Evolutionary conservation across 2,888 invertebrate species (phyloP).

Genomic region (Ctenicera cuprea): DNA sequence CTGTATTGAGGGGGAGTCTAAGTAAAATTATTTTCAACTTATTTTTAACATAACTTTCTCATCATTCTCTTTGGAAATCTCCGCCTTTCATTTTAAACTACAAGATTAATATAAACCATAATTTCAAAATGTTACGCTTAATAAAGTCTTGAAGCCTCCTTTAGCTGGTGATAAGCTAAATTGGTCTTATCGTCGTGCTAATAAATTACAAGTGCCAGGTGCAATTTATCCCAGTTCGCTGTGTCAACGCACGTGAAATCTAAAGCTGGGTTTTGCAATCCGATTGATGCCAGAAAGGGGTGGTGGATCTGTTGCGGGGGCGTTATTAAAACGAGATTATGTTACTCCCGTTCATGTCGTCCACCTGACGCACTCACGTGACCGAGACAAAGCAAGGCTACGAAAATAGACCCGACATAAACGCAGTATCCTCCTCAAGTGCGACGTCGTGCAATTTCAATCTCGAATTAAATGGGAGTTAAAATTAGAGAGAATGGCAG

Average conservation of each 20-base stretch:
- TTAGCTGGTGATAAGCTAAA: no score
- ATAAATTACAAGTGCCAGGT: neutral
- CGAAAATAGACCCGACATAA: conserved; percentile 17
- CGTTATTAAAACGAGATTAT: conserved; percentile 3
- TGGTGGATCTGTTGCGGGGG: neutral
- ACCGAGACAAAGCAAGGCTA: conserved; percentile 33
- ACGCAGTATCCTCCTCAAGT: conserved; percentile 26
- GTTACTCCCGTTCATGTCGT: conserved; percentile 33
- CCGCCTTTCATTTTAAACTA: no score
- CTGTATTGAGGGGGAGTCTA: no score
- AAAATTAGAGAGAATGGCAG: conserved; percentile 1
- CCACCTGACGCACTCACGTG: conserved; percentile 34
- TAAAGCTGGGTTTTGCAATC: neutral
- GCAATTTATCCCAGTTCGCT: neutral
- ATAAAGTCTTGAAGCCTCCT: no score
- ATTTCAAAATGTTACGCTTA: no score
- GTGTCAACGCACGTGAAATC: conserved; percentile 14
- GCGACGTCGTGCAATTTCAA: conserved; percentile 24
- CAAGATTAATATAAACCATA: no score
- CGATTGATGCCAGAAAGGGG: neutral
- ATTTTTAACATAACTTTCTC: no score
- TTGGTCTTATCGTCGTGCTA: no score
- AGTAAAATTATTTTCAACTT: no score
- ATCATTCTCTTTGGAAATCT: no score
- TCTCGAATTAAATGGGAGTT: conserved; percentile 17